Base-by-base conservation (phyloP, 1,140 invertebrate genomes). In the Drosophila takahashii region DNA sequence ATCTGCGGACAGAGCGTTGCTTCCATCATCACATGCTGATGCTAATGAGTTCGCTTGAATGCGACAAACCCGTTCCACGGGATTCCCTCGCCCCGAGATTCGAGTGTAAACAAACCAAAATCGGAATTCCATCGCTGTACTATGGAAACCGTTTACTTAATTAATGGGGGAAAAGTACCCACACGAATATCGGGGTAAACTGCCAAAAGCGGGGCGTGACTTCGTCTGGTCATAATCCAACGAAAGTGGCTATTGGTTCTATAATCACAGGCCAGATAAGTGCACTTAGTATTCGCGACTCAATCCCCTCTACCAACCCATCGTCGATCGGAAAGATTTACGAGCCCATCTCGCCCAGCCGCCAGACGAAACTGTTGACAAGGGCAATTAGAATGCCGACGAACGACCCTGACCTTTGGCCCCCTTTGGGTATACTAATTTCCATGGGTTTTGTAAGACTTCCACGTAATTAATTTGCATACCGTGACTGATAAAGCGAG, bases 141-240 rank as follows among this genome's bases (percentile, higher is more conserved):
- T 73, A 51, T 58, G 77, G 11, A 60, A 72, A 77, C 29, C 78
- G 71, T 83, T 79, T 79, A 86, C 66, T 66, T 73, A 79, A 87
- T 77, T 83, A 83, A 83, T 87, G 83, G 71, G 69, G 72, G 84
- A 87, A 83, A 83, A 87, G 62, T 87, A 79, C 71, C 60, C 64
- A 41, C 41, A 50, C 57, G 60, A 70, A 65, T 47, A 62, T 80
- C 32, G 69, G 26, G 56, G 69, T 65, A 74, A 58, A 74, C 64
- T 54, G 62, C 27, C 42, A 64, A 60, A 83, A 85, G 22, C 13
- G 59, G 60, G 64, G 77, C 81, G 65, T 75, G 59, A 44, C 48
- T 37, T n/a, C 2, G 64, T 39, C 66, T 56, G 60, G 45, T 42
- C 65, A 51, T 65, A 39, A 56, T 15, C 57, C 41, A 67, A 51